Evolutionary conservation across 1,140 invertebrate species (phyloP).

Genomic region (Achatina immaculata): DNA sequence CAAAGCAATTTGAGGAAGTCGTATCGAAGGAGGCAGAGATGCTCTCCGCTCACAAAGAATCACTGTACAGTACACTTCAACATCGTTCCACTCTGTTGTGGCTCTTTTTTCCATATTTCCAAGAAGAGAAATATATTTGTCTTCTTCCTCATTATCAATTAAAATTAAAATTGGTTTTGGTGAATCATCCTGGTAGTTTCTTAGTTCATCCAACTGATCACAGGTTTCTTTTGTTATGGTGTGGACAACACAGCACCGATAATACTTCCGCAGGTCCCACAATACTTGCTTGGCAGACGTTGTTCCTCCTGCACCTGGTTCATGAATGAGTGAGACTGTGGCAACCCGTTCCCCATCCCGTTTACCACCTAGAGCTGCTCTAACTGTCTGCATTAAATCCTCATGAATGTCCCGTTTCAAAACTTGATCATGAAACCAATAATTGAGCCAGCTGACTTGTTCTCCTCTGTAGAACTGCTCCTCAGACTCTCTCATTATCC

Average conservation of each 20-base stretch:
- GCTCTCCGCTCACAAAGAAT: constrained; percentile 42
- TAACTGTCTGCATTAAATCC: constrained; percentile 39
- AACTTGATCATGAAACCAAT: neutral
- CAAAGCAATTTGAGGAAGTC: constrained; percentile 22
- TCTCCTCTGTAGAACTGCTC: constrained; percentile 8
- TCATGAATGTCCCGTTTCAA: constrained; percentile 25
- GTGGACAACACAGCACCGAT: constrained; percentile 46
- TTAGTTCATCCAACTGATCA: constrained; percentile 46
- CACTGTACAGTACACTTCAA: constrained; percentile 43
- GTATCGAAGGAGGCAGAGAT: constrained; percentile 27
- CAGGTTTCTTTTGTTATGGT: constrained; percentile 45
- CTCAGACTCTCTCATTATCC: neutral
- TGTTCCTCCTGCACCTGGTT: constrained; percentile 50
- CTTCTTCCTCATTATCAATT: constrained; percentile 52
- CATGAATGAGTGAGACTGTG: constrained; percentile 38
- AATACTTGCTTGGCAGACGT: constrained; percentile 47
- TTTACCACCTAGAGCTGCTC: constrained; percentile 36
- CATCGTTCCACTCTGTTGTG: neutral
- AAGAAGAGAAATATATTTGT: constrained; percentile 42
- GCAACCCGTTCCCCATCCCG: constrained; percentile 38
- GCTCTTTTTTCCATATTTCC: neutral
- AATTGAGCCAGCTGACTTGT: neutral
- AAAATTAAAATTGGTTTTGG: constrained; percentile 45
- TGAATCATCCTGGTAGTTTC: constrained; percentile 38
- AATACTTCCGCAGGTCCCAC: constrained; percentile 45